Conservation (phyloP, 1,140 invertebrate genomes). For the Stegodyphus dumicola region DNA sequence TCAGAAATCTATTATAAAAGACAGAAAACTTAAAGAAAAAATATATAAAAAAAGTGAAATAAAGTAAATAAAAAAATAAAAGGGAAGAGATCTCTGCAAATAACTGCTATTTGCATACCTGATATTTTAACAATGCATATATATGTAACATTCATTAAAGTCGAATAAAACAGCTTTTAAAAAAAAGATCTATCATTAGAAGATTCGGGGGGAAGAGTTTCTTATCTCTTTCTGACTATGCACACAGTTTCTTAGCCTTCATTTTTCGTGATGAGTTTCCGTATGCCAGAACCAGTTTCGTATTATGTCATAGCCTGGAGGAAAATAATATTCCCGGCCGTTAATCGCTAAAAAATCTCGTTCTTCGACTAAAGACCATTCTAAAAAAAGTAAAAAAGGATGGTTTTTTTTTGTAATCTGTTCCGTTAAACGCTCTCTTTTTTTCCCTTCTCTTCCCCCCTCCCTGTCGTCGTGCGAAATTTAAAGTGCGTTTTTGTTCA, state of each 20-base stretch:
- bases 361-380: constrained; percentile 30
- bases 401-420: too few relatives aligned
- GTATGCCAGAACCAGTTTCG: constrained; percentile 27
- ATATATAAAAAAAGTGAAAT: too few relatives aligned
- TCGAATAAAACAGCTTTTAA: too few relatives aligned
- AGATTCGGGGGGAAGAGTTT: too few relatives aligned
- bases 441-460: too few relatives aligned
- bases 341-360: constrained; percentile 34
- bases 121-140: neutral
- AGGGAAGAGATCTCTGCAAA: neutral
- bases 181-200: neutral
- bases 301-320: constrained; percentile 6
- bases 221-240: too few relatives aligned
- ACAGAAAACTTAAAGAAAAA: too few relatives aligned
- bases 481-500: too few relatives aligned
- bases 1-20: too few relatives aligned
- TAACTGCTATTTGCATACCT: neutral
- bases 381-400: constrained; percentile 4
- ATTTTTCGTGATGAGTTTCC: neutral
- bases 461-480: too few relatives aligned
- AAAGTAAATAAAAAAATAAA: neutral
- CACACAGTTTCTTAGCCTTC: too few relatives aligned
- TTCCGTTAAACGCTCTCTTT: too few relatives aligned
- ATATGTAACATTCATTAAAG: neutral
- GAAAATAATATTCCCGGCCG: constrained; percentile 2